phyloP scores from a whole-genome alignment of 2,797 vertebrate species.

The Falco columbarius region DNA sequence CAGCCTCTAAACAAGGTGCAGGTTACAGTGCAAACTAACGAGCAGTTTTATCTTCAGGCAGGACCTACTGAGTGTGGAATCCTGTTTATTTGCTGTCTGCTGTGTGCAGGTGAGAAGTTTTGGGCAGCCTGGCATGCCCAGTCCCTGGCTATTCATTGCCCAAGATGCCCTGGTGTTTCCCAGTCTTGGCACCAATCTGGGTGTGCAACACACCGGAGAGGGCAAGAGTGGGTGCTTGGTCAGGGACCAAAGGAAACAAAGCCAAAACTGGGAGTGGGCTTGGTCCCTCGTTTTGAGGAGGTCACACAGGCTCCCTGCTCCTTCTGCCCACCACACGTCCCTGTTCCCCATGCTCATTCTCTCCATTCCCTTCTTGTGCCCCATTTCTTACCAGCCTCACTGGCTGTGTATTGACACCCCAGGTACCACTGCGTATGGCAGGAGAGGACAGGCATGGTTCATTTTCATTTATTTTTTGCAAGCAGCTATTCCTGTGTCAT shows the following conservation, averaged over 20 bases:
- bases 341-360: fast-evolving
- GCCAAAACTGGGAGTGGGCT: background rate
- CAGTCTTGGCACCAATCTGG: background rate
- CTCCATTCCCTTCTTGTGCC: background rate
- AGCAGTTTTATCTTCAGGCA: background rate
- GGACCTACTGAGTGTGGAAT: background rate
- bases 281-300: background rate
- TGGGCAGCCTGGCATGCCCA: background rate
- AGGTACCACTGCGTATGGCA: background rate
- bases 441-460: background rate
- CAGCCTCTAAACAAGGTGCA: background rate
- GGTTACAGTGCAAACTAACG: background rate
- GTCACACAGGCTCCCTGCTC: background rate
- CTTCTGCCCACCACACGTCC: background rate
- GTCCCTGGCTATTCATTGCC: background rate
- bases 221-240: fast-evolving
- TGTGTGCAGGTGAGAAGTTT: background rate
- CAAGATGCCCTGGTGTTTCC: fast-evolving
- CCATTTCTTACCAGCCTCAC: background rate
- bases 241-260: background rate
- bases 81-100: background rate
- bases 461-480: background rate
- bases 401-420: background rate
- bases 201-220: background rate
- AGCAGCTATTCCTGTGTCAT: background rate